Conservation (phyloP, 1,140 invertebrate species). For the Pantala flavescens region DNA sequence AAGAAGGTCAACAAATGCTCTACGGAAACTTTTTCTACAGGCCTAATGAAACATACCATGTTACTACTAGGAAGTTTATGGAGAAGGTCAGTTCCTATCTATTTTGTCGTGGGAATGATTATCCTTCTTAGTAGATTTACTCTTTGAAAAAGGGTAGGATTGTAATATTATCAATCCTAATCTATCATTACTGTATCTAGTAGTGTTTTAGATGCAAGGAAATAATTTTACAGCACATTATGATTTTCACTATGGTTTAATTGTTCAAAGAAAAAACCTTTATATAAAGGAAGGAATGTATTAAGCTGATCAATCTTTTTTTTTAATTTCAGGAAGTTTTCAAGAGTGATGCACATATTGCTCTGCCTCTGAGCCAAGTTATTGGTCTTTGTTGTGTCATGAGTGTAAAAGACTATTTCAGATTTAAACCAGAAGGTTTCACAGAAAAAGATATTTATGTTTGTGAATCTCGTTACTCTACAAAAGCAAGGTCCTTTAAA, state of each 20-base stretch:
- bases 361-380: constrained; percentile 75
- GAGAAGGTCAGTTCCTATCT: constrained; percentile 45
- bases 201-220: too few relatives aligned
- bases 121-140: too few relatives aligned
- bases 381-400: constrained; percentile 88
- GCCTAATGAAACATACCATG: constrained; percentile 86
- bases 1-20: constrained; percentile 73
- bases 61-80: constrained; percentile 87
- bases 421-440: constrained; percentile 75
- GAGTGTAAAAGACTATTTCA: constrained; percentile 92
- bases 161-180: too few relatives aligned
- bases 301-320: too few relatives aligned
- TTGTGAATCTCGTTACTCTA: constrained; percentile 90
- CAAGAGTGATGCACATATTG: constrained; percentile 79
- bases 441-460: constrained; percentile 93
- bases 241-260: too few relatives aligned
- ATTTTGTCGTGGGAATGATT: background rate
- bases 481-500: constrained; percentile 75
- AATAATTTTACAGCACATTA: too few relatives aligned
- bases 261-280: too few relatives aligned
- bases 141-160: too few relatives aligned
- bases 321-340: constrained; percentile 71
- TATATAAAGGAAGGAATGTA: too few relatives aligned
- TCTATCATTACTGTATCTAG: too few relatives aligned
- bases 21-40: constrained; percentile 79